Evolutionary conservation across 1,140 invertebrate species (phyloP), one percentile per base, ranked within the genome.

Genomic region (Bombus confusus): DNA sequence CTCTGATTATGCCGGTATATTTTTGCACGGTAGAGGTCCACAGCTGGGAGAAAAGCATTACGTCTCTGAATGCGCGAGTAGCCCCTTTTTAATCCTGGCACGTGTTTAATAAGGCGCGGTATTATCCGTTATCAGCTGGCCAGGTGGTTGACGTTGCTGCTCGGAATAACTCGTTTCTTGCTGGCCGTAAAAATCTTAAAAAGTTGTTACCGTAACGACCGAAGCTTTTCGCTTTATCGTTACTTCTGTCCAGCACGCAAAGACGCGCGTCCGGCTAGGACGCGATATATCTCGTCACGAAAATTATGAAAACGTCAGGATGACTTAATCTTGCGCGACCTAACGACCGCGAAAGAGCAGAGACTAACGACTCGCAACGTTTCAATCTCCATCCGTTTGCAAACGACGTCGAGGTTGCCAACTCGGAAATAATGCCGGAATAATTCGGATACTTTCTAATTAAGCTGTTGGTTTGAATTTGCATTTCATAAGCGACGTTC

Each of bases 81-180:
- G 81, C 66, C 66, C 68, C 62, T 77, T 79, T 84, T 84, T 80
- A 84, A 84, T 84, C 83, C 52, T 59, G 66, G 83, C 76, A 84
- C 83, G 76, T 75, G 83, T 79, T 84, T 84, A 84, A 84, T 84
- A 79, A 84, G 76, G 76, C 83, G 76, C 31, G 43, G 79, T 41
- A 43, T 84, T 84, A 52, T 84, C 47, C 83, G 39, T 34, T 52
- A 74, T 77, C 25, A 52, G 62, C n/a, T 8, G 22, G 25, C 34
- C 9, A 28, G 28, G 59, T 15, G 41, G 73, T 69, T 79, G 59
- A 79, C 66, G 82, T 52, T 18, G 64, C 66, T 15, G 25, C 52
- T 15, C 12, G 41, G 73, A 59, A 52, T 78, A 57, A 79, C 82
- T 84, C 25, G 12, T n/a, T 52, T 10, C n/a, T 47, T 3, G 22